Base-by-base conservation (phyloP, 2,888 invertebrate species). In the Ormia ochracea region DNA sequence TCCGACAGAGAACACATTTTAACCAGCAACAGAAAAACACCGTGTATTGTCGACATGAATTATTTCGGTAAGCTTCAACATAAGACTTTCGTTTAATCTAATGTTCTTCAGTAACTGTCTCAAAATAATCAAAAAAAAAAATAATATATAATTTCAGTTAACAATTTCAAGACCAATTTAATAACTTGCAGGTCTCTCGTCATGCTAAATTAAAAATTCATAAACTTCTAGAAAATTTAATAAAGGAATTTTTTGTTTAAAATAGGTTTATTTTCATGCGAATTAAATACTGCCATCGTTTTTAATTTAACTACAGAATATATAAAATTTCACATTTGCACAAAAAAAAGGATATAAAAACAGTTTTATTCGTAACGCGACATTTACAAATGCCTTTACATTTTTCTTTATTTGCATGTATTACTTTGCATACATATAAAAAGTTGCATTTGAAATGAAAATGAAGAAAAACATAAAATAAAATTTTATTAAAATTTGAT, bases 401-500 rank as follows among this genome's bases (percentile, higher is more conserved):
- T n/a, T n/a, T n/a, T n/a, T n/a, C n/a, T n/a, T n/a, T n/a, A n/a
- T n/a, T n/a, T n/a, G n/a, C n/a, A n/a, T n/a, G n/a, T n/a, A n/a
- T n/a, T n/a, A n/a, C n/a, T n/a, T n/a, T n/a, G n/a, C n/a, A n/a
- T n/a, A 43, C 48, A 45, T 28, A 26, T 58, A 50, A 50, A 58
- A 72, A 61, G 52, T 50, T 45, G n/a, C 56, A 58, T 74, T 50
- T 31, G 38, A 21, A 9, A 50, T 52, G 12, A 50, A 33, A 28
- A 21, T 2, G 23, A 26, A 79, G 45, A 70, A 76, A 65, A 33
- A 31, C 43, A 38, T 63, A 17, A 45, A 45, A 80, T 68, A 77
- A 80, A 65, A 50, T 63, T 80, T 80, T 68, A 77, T 80, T 77
- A 50, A 73, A 61, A 72, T 73, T 72, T 73, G 23, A 68, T 80